Percentiles rank a stretch among this genome's conserved stretches.
These are phyloP conservation scores for Neelides folsomi DNA, from an alignment of 2,888 invertebrate genomes.

Conservation along the genomic window DNA sequence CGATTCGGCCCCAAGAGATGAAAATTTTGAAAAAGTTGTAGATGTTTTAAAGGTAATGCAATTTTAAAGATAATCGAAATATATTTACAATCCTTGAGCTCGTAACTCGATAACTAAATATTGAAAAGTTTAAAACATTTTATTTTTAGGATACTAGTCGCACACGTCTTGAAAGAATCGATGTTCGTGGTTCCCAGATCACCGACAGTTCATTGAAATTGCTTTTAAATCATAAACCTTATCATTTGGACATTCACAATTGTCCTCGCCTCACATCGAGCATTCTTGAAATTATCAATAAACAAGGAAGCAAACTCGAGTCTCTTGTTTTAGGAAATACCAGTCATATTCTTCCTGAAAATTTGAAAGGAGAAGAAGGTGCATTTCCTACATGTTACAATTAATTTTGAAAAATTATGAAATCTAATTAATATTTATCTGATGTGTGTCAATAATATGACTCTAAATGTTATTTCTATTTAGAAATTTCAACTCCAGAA, in stretches of 20 bases:
- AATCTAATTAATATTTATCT: no score
- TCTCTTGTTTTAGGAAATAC: constrained; percentile 58
- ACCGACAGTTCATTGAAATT: constrained; percentile 56
- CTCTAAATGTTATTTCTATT: no score
- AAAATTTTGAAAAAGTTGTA: constrained; percentile 10
- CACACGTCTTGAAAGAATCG: constrained; percentile 55
- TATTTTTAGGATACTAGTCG: constrained; percentile 54
- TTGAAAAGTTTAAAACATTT: no score
- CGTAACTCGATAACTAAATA: constrained; percentile 31
- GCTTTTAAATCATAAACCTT: constrained; percentile 58
- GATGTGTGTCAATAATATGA: no score
- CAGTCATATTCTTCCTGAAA: constrained; percentile 46
- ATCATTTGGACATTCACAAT: constrained; percentile 59
- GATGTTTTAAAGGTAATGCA: constrained; percentile 17
- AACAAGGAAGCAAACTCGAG: constrained; percentile 53
- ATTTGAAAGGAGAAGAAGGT: neutral
- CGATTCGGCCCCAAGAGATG: constrained; percentile 36
- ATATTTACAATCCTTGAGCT: neutral
- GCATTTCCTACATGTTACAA: no score
- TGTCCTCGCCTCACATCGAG: constrained; percentile 53
- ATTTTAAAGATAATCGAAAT: neutral
- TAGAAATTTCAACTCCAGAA: neutral
- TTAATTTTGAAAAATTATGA: no score
- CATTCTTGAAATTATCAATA: constrained; percentile 54
- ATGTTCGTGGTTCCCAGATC: constrained; percentile 56